A percentile compares a stretch with the other conserved stretches of the same genome.
Conservation (phyloP, 2,888 invertebrate genomes). For the Sericinus montela region DNA sequence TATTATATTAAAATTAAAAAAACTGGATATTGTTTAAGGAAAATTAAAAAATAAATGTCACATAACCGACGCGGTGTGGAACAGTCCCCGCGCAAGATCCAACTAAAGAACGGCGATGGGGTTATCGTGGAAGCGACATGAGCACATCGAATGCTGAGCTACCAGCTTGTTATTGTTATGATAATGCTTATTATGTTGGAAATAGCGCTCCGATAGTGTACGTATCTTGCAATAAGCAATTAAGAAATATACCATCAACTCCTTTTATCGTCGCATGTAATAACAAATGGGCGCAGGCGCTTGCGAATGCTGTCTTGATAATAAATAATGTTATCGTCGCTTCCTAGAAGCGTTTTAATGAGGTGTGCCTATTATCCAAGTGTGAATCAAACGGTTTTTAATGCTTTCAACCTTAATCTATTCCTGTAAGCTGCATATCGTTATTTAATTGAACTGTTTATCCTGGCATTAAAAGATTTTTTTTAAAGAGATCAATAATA, state of each 20-base stretch:
- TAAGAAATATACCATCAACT: constrained; percentile 61
- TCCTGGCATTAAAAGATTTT: too few species aligned
- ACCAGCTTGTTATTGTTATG: constrained; percentile 74
- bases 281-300: constrained; percentile 47
- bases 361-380: constrained; percentile 12
- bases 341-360: constrained; percentile 47
- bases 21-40: constrained; percentile 1
- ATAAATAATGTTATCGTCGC: constrained; percentile 37
- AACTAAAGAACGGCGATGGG: constrained; percentile 25
- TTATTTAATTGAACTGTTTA: too few species aligned
- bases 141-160: constrained; percentile 53
- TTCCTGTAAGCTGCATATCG: background rate
- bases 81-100: constrained; percentile 11
- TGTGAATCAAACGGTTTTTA: constrained; percentile 12
- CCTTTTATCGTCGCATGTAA: constrained; percentile 48
- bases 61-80: constrained; percentile 2
- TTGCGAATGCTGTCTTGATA: constrained; percentile 39
- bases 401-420: constrained; percentile 11
- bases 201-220: constrained; percentile 68
- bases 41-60: constrained; percentile 3
- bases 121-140: constrained; percentile 34
- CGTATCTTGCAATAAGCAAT: constrained; percentile 70
- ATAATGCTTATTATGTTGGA: constrained; percentile 76
- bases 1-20: background rate
- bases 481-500: too few species aligned